These are phyloP conservation scores for Austrofundulus limnaeus DNA, from an alignment of 2,113 vertebrate genomes.

Conservation along the genomic window DNA sequence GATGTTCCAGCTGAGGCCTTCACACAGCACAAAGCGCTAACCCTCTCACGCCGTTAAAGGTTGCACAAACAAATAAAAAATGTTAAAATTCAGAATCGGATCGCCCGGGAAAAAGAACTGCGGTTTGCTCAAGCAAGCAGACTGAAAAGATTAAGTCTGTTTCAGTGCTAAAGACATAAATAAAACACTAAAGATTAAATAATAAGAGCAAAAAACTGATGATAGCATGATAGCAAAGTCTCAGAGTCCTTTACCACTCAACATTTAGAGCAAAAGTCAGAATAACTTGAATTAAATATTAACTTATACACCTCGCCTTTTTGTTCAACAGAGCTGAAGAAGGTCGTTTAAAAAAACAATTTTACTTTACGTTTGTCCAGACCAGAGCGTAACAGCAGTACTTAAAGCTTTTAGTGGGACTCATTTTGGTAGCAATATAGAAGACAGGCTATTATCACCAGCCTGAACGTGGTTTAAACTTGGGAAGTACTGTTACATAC, in stretches of 20 bases:
- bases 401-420: not conserved
- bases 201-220: too few relatives aligned
- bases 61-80: not conserved
- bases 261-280: not conserved
- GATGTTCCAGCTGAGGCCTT: not conserved
- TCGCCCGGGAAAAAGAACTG: not conserved
- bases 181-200: constrained; percentile 4
- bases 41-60: not conserved
- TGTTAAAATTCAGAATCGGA: not conserved
- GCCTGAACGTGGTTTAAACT: too few relatives aligned
- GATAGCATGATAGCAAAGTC: too few relatives aligned
- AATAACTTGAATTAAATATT: not conserved
- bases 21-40: not conserved
- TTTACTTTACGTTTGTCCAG: not conserved
- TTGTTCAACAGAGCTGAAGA: not conserved
- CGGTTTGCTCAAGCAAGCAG: not conserved
- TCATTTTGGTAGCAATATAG: not conserved
- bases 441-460: too few relatives aligned
- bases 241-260: not conserved
- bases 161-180: not conserved
- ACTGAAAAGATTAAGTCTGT: not conserved
- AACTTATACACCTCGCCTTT: not conserved
- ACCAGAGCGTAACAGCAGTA: not conserved
- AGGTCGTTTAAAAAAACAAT: not conserved
- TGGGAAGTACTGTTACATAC: too few relatives aligned